These are phyloP conservation scores for Eristalis arbustorum DNA, from an alignment of 2,888 invertebrate genomes.

Conservation along the genomic window DNA sequence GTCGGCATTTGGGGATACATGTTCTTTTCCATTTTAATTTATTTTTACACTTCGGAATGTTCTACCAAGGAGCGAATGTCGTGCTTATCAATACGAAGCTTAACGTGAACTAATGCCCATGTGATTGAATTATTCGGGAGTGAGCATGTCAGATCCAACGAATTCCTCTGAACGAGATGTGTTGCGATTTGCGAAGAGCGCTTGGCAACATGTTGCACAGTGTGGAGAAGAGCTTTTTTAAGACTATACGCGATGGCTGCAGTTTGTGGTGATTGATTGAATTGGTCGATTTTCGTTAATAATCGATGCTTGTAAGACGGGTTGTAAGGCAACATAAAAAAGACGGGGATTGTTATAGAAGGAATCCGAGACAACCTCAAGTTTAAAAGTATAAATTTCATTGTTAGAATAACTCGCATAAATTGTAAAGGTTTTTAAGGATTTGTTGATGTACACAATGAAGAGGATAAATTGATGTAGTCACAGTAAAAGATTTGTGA, in stretches of 20 bases:
- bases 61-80: neutral
- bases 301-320: neutral
- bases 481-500: too few relatives aligned
- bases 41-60: neutral
- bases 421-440: too few relatives aligned
- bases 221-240: neutral
- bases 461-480: too few relatives aligned
- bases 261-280: neutral
- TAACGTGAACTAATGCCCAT: slow-evolving; percentile 2
- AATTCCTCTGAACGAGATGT: neutral
- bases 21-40: slow-evolving; percentile 30
- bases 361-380: too few relatives aligned
- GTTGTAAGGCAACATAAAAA: too few relatives aligned
- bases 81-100: neutral
- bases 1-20: slow-evolving; percentile 28
- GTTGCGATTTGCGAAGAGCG: neutral
- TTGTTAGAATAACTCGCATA: too few relatives aligned
- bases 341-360: too few relatives aligned
- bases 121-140: neutral
- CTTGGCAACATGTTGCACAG: slow-evolving; percentile 8
- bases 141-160: slow-evolving; percentile 3
- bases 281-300: neutral
- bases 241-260: neutral
- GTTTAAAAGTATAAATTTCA: too few relatives aligned
- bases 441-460: too few relatives aligned